Base-by-base conservation (phyloP, 2,113 vertebrate genomes). In the Tretioscincus oriximinensis region DNA sequence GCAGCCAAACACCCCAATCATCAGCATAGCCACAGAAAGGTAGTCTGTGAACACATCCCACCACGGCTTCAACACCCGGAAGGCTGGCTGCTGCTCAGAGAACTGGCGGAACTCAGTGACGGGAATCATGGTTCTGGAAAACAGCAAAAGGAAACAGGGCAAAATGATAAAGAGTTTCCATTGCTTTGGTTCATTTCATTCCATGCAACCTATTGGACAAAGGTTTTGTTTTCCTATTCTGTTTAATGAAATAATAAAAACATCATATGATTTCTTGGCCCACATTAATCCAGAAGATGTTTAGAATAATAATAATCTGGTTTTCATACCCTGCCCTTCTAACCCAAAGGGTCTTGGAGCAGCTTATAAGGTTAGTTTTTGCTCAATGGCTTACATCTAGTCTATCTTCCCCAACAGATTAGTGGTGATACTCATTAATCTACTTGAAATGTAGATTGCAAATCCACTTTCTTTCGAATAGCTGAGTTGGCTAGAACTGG, bases 21-120 rank as follows among this genome's bases (percentile, higher is more conserved):
- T 99, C 66, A 99, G 96, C 98, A 99, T 99, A 90, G 98, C 96
- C 11, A 99, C 97, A 0, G 98, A 97, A 74, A 99, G 96, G 78
- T 99, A 99, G 83, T 99, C 99, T 0, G 98, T 98, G 84, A 99
- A 99, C 83, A 99, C 99, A 41, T 99, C 99, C 99, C 99, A 99
- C 99, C 99, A 99, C 0, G 99, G 99, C 91, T 99, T 99, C 88
- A 99, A 96, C 81, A 99, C 98, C 29, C 99, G 93, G 95, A 99
- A 99, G 0, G 98, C 98, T 1, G 98, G 97, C 95, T 99, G 98
- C 92, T 99, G 98, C 91, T 99, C 99, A 28, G 98, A 96, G 94
- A 99, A 99, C 95, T 99, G 99, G 4, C 98, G 96, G 87, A 99
- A 99, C 94, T 99, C 98, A 1, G 97, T 99, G 88, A 99, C 95